Evolutionary conservation across 2,888 invertebrate genomes (phyloP).

Genomic region (Seladonia tumulorum): DNA sequence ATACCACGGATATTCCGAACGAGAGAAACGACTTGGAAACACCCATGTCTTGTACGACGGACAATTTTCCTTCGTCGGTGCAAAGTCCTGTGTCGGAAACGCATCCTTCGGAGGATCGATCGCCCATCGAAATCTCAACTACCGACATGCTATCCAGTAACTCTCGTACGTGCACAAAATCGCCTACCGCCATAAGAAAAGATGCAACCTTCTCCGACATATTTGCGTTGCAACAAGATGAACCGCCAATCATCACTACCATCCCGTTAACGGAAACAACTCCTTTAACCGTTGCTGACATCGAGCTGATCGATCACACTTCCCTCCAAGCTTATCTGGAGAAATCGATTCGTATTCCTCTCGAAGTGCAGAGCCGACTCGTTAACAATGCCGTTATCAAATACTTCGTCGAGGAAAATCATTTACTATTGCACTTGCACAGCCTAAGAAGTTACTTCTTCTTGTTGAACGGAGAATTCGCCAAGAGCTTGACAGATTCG

Average conservation of each 20-base stretch:
- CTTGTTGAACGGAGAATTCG: conserved; percentile 92
- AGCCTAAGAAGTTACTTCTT: conserved; percentile 92
- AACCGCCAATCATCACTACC: neutral
- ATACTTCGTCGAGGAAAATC: conserved; percentile 88
- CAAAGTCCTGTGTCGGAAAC: conserved; percentile 73
- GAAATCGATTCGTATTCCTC: conserved; percentile 89
- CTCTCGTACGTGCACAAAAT: conserved; percentile 13
- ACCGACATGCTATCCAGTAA: conserved; percentile 62
- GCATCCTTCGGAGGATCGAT: conserved; percentile 74
- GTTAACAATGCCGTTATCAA: conserved; percentile 90
- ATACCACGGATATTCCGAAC: neutral
- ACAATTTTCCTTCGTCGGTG: conserved; percentile 77
- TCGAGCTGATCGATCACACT: conserved; percentile 81
- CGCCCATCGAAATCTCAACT: conserved; percentile 67
- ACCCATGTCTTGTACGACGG: conserved; percentile 83
- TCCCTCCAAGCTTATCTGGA: conserved; percentile 86
- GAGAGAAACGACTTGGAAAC: conserved; percentile 63
- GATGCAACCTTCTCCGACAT: conserved; percentile 44
- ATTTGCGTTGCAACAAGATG: conserved; percentile 20
- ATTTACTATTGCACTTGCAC: conserved; percentile 89
- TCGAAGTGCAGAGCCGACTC: conserved; percentile 89
- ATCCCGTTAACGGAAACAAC: conserved; percentile 28
- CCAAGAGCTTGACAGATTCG: conserved; percentile 89
- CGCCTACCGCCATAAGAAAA: neutral
- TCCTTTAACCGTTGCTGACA: conserved; percentile 76